Evolutionary conservation across 1,140 invertebrate species (phyloP).

Genomic region (Pogonognathellus flavescens): DNA sequence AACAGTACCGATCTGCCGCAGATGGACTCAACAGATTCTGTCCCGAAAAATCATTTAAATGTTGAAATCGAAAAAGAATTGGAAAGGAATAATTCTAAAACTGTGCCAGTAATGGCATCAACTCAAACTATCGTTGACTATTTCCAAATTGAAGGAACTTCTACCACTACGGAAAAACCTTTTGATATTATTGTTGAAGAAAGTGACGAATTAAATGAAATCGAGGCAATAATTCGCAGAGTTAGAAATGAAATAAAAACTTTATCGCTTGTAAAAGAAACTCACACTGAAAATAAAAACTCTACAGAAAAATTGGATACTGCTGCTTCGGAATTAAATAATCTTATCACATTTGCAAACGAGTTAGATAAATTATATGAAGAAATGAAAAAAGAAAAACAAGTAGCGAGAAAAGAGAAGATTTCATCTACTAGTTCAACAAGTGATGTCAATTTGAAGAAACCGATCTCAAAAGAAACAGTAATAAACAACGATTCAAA

Average conservation of each 20-base stretch:
- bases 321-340: neutral
- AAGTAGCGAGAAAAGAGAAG: too few species aligned
- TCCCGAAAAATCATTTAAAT: neutral
- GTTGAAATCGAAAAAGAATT: neutral
- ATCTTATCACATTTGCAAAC: neutral
- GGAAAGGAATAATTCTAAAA: neutral
- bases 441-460: too few species aligned
- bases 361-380: neutral
- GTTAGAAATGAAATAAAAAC: neutral
- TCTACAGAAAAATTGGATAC: neutral
- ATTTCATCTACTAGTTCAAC: too few species aligned
- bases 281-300: neutral
- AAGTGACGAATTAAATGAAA: neutral
- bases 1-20: neutral
- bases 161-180: neutral
- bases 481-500: too few species aligned
- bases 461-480: too few species aligned
- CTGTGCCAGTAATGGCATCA: neutral
- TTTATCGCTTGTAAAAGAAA: neutral
- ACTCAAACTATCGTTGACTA: neutral
- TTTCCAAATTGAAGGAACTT: slow-evolving; percentile 3
- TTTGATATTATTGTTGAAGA: neutral
- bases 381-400: too few species aligned
- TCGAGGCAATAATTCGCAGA: neutral
- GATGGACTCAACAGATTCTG: neutral